Evolutionary conservation across 2,113 vertebrate species (phyloP), one percentile per base, ranked within the genome.

Genomic region (Phycodurus eques): DNA sequence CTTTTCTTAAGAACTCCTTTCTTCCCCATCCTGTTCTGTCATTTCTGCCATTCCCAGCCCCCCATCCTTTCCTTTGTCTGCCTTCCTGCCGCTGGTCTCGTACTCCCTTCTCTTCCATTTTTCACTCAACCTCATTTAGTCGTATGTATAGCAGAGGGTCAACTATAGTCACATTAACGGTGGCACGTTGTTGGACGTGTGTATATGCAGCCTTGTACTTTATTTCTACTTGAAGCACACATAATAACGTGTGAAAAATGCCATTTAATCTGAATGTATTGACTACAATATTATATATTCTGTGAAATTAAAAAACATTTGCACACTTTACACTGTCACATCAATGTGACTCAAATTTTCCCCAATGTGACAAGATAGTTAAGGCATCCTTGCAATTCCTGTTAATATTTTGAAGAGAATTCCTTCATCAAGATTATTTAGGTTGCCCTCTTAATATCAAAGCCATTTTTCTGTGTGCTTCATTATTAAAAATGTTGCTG

Each of bases 21-120:
- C 72, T 63, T 66, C 43, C 27, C 1, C 8, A 27, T 35, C 60
- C 5, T 56, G 60, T 61, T 77, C 67, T 22, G 43, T 67, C 35
- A 60, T 42, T 31, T 73, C 76, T 71, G 68, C 51, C 9, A 57
- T 49, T 76, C 51, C 53, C 74, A 61, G 72, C 80, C 80, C 73
- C 76, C 72, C 79, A 42, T 61, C 72, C 33, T 82, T 69, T 77
- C 84, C 83, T 89, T 89, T 91, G 88, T 90, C 85, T 84, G 42
- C 61, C 22, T 3, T 77, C 73, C 77, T 62, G 74, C 79, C 57
- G 70, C 59, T 19, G 66, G n/a, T 71, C 53, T 62, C 61, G 39
- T 69, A 17, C 67, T 56, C 31, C n/a, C 51, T 39, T 15, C 79
- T 71, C 68, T 35, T 70, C 77, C 60, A 33, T 75, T 77, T 80